Evolutionary conservation across 2,797 vertebrate genomes (phyloP).

Genomic region (Glyptemys insculpta): DNA sequence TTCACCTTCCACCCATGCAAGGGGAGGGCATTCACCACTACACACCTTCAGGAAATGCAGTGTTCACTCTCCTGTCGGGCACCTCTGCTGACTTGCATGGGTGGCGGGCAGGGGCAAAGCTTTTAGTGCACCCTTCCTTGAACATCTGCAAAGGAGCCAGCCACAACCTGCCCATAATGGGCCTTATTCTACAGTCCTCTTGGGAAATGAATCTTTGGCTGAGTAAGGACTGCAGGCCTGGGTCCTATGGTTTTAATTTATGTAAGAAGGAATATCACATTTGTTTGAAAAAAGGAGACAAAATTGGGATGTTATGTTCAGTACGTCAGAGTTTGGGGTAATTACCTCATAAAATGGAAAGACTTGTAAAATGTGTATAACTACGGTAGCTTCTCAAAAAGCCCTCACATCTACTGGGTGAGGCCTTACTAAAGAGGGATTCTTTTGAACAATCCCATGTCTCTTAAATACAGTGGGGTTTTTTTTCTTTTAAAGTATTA

Average conservation of each 20-base stretch:
- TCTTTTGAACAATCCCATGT: neutral
- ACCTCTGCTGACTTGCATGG: neutral
- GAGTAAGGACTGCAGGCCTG: neutral
- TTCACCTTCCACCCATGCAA: neutral
- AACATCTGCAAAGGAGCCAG: neutral
- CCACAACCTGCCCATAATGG: neutral
- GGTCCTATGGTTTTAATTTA: constrained; percentile 46
- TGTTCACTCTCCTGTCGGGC: neutral
- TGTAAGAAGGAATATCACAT: constrained; percentile 40
- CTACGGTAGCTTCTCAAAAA: constrained; percentile 43
- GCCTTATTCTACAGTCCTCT: neutral
- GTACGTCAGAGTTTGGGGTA: constrained; percentile 12
- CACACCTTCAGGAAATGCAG: neutral
- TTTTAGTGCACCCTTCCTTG: neutral
- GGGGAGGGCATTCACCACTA: neutral
- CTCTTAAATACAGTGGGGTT: constrained; percentile 35
- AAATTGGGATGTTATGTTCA: constrained; percentile 32
- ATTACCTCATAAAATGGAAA: constrained; percentile 38
- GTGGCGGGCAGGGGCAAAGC: neutral
- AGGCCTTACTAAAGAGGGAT: constrained; percentile 32
- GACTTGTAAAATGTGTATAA: constrained; percentile 56
- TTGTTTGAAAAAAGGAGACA: constrained; percentile 37
- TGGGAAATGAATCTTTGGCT: neutral
- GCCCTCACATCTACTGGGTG: constrained; percentile 12
- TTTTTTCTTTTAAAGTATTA: constrained; percentile 60